Evolutionary conservation across 2,888 invertebrate species (phyloP).

Genomic region (Epinotia demarniana): DNA sequence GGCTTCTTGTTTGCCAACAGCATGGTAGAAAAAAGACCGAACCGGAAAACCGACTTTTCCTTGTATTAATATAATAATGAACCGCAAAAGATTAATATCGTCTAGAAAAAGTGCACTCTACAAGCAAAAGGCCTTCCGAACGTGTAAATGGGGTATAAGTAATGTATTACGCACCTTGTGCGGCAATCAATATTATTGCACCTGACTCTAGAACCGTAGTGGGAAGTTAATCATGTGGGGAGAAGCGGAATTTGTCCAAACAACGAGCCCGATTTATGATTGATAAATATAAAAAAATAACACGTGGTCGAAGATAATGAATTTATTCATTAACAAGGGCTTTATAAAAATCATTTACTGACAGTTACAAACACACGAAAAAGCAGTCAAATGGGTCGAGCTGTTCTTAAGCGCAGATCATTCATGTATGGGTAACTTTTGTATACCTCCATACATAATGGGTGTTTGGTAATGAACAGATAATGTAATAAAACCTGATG

Average conservation of each 20-base stretch:
- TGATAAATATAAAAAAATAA: not conserved
- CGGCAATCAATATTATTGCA: constrained; percentile 3
- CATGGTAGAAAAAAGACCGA: not conserved
- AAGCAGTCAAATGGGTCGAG: too few relatives aligned
- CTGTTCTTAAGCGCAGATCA: too few relatives aligned
- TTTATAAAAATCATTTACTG: too few relatives aligned
- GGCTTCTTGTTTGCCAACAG: too few relatives aligned
- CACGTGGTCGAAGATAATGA: too few relatives aligned
- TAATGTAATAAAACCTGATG: too few relatives aligned
- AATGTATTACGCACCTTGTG: constrained; percentile 13
- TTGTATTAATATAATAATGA: not conserved
- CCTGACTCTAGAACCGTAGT: constrained; percentile 3
- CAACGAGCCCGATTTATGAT: not conserved
- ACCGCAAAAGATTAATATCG: constrained; percentile 1
- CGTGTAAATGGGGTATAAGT: constrained; percentile 21
- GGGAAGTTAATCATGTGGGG: constrained; percentile 21
- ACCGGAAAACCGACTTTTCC: not conserved
- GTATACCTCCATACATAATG: too few relatives aligned
- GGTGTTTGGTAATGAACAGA: too few relatives aligned
- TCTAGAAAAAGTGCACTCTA: not conserved
- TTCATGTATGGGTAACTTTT: too few relatives aligned
- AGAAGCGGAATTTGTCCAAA: not conserved
- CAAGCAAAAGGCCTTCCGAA: not conserved
- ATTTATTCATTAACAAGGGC: too few relatives aligned
- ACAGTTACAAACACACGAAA: too few relatives aligned